Base-by-base conservation (phyloP, 2,888 invertebrate genomes). In the Zhuqinia jingwanae region DNA sequence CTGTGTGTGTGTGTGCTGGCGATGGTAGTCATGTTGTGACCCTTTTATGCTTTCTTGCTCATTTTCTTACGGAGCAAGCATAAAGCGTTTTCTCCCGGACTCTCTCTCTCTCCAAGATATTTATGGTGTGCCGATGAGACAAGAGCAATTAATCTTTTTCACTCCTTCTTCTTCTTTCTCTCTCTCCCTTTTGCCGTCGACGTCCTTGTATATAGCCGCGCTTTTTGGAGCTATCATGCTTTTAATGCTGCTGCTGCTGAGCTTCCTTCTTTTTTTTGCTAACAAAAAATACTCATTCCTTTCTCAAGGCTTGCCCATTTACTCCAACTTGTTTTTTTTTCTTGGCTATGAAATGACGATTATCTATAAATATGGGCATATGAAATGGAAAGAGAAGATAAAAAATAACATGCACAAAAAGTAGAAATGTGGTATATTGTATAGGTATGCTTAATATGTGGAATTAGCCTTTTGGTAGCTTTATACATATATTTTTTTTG, bases 51-150 rank as follows among this genome's bases (percentile, higher is more conserved):
- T 58, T 60, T 77, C 27, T 13, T 65, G 45, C 78, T 75, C 79
- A 68, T 68, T 80, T 68, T 80, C 68, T 30, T 36, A 36, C 53
- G 25, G 60, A 53, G 53, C 53, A 75, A 36, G 36, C 36, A 36
- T 6, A 36, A 53, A 27, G 17, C 15, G 22, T 58, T 77, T 22
- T 58, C 77, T 76, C 36, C 58, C 53, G n/a, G n/a, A 30, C 45
- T 58, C 25, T 77, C 50, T 58, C 30, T 80, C 53, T 50, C 79
- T 77, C 42, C 65, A 86, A 86, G 86, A 86, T 81, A 86, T 86
- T 86, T 86, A 86, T 86, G 81, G 86, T 86, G 86, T 86, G 86
- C 86, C 86, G 86, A 86, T 86, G 86, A 86, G 86, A 86, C 86
- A 86, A 86, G 86, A 86, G 81, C 86, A 86, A 86, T 86, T 86